phyloP scores from a whole-genome alignment of 2,113 vertebrate species.

The Gallinago undulata region DNA sequence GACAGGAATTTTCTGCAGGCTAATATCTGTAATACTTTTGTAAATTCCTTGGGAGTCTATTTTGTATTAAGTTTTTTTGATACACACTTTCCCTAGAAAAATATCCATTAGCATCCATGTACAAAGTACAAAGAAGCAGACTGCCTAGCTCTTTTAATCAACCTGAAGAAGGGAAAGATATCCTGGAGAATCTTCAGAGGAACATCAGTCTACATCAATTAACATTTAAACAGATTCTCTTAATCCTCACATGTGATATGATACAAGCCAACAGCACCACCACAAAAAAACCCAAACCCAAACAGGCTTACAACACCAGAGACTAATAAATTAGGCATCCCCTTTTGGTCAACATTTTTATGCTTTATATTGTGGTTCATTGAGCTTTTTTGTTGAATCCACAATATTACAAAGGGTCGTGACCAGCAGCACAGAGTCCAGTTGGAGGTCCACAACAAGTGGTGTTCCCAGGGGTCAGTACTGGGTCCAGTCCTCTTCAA shows the following conservation, averaged over 20 bases:
- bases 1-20: neutral
- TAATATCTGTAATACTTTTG: neutral
- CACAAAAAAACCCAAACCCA: neutral
- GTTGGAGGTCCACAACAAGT: no score
- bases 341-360: neutral
- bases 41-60: neutral
- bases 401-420: neutral
- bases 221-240: neutral
- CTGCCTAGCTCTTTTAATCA: neutral
- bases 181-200: neutral
- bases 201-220: neutral
- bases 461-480: no score
- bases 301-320: neutral
- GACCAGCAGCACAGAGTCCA: no score
- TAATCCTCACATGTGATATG: neutral
- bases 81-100: neutral
- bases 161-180: neutral
- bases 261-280: neutral
- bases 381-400: neutral
- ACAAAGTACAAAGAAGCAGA: neutral
- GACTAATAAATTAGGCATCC: neutral
- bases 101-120: neutral
- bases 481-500: no score
- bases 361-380: neutral
- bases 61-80: neutral